Evolutionary conservation across 2,888 invertebrate species (phyloP).

Genomic region (Cephus spinipes): DNA sequence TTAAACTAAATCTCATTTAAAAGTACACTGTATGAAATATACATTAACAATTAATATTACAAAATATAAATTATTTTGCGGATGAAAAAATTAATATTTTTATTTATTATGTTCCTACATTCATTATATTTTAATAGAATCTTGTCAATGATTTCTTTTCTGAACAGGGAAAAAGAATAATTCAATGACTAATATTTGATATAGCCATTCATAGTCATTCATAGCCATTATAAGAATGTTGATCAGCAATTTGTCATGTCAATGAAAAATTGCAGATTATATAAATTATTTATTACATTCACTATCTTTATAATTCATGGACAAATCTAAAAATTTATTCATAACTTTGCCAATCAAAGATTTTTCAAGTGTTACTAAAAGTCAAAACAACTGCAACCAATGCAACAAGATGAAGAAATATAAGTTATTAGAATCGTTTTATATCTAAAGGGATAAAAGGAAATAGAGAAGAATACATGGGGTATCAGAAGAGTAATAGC

Average conservation of each 20-base stretch:
- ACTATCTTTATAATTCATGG: no score
- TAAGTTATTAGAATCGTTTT: not conserved
- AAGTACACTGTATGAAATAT: not conserved
- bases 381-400: not conserved
- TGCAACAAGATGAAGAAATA: not conserved
- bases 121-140: not conserved
- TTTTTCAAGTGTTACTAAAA: not conserved
- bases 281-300: no score
- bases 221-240: not conserved
- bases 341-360: no score
- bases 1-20: not conserved
- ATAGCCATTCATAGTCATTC: not conserved
- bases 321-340: no score
- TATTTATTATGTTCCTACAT: not conserved
- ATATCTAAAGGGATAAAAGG: not conserved
- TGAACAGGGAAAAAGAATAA: not conserved
- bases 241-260: not conserved
- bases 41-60: not conserved
- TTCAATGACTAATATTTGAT: not conserved
- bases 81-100: not conserved
- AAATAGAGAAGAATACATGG: not conserved
- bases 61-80: not conserved
- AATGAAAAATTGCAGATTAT: not conserved
- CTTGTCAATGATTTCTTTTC: not conserved
- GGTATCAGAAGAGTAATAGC: not conserved